A percentile compares a stretch with the other conserved stretches of the same genome.
Conservation (phyloP, 53 echinoderm and acorn worm species). For the Paracentrotus lividus region DNA sequence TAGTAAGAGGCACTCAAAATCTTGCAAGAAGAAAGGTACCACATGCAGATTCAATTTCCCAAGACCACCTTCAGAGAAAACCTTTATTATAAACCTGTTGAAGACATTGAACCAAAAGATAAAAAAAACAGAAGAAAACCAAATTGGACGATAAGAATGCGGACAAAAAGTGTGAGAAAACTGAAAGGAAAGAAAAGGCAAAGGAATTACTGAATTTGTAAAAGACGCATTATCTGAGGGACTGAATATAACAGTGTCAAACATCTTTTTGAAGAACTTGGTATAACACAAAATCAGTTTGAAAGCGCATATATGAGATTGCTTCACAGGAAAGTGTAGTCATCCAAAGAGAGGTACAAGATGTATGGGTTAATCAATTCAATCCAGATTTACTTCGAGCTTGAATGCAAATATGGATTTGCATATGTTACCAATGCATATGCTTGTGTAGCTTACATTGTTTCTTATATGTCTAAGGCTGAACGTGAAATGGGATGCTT, state of each 20-base stretch:
- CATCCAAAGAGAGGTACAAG: constrained; percentile 69
- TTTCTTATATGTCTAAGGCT: constrained; percentile 83
- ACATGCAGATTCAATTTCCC: constrained; percentile 79
- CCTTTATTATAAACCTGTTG: constrained; percentile 59
- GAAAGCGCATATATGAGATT: constrained; percentile 64
- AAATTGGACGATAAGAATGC: not conserved
- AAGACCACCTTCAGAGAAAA: constrained; percentile 72
- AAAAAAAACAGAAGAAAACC: not conserved
- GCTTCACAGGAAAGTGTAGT: constrained; percentile 61
- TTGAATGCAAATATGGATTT: constrained; percentile 85
- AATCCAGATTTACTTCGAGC: constrained; percentile 73
- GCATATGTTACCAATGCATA: constrained; percentile 75
- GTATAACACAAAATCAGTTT: constrained; percentile 74
- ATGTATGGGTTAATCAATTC: constrained; percentile 78
- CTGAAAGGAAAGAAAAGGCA: constrained; percentile 2
- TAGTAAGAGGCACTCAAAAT: constrained; percentile 76
- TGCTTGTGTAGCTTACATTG: constrained; percentile 76
- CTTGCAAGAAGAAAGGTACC: constrained; percentile 74
- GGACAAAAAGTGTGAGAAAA: not conserved
- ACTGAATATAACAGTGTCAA: constrained; percentile 46
- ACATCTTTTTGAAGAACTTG: constrained; percentile 62
- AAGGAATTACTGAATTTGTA: constrained; percentile 11
- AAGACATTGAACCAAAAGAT: not conserved
- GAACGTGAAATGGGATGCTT: constrained; percentile 85
- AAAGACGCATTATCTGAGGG: constrained; percentile 28